Conservation (phyloP, 92 coral and sea anemone species). For the Porites evermanni region DNA sequence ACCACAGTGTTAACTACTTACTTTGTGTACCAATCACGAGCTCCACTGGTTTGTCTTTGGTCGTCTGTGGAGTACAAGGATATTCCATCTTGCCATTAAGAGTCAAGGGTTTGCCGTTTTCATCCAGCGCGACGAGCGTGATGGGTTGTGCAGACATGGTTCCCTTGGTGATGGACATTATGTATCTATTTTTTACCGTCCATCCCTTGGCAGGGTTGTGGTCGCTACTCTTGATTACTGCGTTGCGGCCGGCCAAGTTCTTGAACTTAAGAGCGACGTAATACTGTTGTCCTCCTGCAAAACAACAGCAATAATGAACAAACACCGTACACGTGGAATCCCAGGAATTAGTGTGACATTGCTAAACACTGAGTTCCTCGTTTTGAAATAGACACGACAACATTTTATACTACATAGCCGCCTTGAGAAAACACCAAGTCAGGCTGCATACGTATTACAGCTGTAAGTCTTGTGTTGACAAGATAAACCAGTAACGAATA, state of each 20-base stretch:
- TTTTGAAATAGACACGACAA: too few relatives aligned
- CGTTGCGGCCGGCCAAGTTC: constrained; percentile 76
- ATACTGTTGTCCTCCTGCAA: constrained; percentile 59
- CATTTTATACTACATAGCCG: too few relatives aligned
- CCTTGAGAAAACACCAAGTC: too few relatives aligned
- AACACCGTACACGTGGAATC: too few relatives aligned
- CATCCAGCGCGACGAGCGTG: constrained; percentile 52
- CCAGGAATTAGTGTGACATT: too few relatives aligned
- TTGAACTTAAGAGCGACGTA: constrained; percentile 60
- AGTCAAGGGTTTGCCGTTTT: constrained; percentile 49
- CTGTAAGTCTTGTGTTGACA: too few relatives aligned
- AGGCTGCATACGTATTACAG: too few relatives aligned
- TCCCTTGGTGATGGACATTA: constrained; percentile 78
- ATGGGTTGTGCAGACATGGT: constrained; percentile 68
- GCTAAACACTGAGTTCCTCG: too few relatives aligned
- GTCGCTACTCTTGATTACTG: constrained; percentile 53
- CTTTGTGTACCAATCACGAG: background rate
- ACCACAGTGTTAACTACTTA: background rate
- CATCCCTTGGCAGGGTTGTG: constrained; percentile 56
- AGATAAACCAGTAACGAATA: too few relatives aligned
- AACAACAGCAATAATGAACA: background rate
- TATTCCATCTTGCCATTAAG: constrained; percentile 53
- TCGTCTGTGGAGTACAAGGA: constrained; percentile 14
- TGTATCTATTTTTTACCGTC: constrained; percentile 69
- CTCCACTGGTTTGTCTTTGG: constrained; percentile 14